Evolutionary conservation across 2,888 invertebrate species (phyloP).

Genomic region (Oligia fasciuncula): DNA sequence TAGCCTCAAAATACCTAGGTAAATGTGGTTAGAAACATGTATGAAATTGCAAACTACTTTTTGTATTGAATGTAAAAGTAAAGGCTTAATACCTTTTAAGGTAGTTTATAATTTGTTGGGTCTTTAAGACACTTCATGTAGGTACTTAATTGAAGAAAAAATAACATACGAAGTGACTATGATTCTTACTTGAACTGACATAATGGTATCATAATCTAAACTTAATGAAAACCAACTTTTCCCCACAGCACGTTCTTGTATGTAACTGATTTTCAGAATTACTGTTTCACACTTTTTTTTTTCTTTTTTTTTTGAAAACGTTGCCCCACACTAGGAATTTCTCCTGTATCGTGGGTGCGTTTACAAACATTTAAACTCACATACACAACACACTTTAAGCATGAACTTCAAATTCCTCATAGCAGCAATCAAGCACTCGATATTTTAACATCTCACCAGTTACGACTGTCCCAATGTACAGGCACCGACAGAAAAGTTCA

Average conservation of each 20-base stretch:
- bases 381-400: too few species aligned
- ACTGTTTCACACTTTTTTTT: too few species aligned
- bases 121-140: background rate
- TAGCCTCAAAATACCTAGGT: too few species aligned
- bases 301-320: too few species aligned
- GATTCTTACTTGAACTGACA: background rate
- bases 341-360: too few species aligned
- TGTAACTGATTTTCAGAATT: too few species aligned
- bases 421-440: background rate
- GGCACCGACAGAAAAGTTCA: slow-evolving; percentile 46
- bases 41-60: background rate
- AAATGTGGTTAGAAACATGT: background rate
- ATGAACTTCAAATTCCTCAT: background rate
- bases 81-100: background rate
- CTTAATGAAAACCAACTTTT: background rate
- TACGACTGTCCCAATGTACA: slow-evolving; percentile 23
- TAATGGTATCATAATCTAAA: background rate
- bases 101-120: background rate
- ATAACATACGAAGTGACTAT: background rate
- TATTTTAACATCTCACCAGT: background rate
- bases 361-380: too few species aligned
- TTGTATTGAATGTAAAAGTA: background rate
- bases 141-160: background rate
- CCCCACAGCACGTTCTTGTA: background rate
- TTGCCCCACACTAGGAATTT: too few species aligned